Conservation (phyloP, 2,113 vertebrate species). For the Actenoides lindsayi region DNA sequence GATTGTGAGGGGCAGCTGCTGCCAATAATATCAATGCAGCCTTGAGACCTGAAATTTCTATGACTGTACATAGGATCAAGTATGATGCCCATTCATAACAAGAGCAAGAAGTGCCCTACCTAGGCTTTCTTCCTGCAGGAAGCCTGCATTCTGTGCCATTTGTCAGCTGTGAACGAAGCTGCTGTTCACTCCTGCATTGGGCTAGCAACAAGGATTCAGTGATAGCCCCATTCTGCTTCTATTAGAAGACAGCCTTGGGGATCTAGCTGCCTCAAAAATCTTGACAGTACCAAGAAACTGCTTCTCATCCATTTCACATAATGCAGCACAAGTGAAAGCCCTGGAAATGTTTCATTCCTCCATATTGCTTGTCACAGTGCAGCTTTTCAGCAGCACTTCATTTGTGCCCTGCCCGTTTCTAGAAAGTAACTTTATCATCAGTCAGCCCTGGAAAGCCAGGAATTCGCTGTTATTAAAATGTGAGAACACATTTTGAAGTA, state of each 20-base stretch:
- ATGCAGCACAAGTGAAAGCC: background rate
- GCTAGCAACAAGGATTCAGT: background rate
- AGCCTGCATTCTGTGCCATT: background rate
- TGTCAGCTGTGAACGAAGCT: background rate
- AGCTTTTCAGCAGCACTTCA: conserved; percentile 19
- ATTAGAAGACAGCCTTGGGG: background rate
- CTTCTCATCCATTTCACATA: conserved; percentile 4
- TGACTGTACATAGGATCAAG: background rate
- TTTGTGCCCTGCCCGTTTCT: background rate
- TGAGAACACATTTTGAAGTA: background rate
- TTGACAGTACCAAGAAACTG: background rate
- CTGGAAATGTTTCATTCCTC: background rate
- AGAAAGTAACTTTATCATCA: background rate
- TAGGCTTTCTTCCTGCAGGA: background rate
- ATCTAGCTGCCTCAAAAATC: background rate
- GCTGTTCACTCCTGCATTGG: background rate
- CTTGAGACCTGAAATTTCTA: background rate
- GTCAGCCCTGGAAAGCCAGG: background rate
- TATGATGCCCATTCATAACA: background rate
- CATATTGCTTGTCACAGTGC: background rate
- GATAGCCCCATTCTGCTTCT: background rate
- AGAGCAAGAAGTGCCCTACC: background rate
- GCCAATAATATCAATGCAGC: background rate
- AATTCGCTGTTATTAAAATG: background rate
- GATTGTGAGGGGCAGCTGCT: background rate